Base-by-base conservation (phyloP, 1,140 invertebrate genomes). In the Cardiocondyla obscurior region DNA sequence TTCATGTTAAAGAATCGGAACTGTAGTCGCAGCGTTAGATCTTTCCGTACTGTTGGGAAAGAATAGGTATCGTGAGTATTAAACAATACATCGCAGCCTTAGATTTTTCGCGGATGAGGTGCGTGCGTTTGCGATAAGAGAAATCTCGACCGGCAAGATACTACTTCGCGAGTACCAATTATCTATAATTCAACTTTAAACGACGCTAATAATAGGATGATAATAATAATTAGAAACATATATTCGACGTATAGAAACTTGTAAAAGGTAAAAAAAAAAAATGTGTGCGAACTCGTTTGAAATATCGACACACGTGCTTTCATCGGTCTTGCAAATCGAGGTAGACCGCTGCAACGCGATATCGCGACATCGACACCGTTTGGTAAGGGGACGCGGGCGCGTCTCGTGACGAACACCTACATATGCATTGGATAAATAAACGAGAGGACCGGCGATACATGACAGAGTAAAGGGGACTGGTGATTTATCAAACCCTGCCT, bases 1-100 rank as follows among this genome's bases (percentile, higher is more conserved):
- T 97, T 96, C 96, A 97, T 97, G 96, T 97, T 97, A 97, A 97
- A 97, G 96, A 98, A 97, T 96, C 97, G 96, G 96, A 97, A 97
- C 95, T 97, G 96, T 95, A 97, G 96, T 95, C 97, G 96, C 96
- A 97, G 96, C 95, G 96, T 97, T 96, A 97, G 96, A 95, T 97
- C 97, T 97, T 97, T 97, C 96, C 97, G 97, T 97, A 97, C 97
- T 98, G 97, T 95, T 96, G 93, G 90, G 92, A 93, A 94, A 94
- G 91, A 93, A 92, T 92, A 92, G 88, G 81, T 83, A 74, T 86
- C 87, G 81, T 84, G 82, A 91, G 81, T 87, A 82, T 46, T 46
- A 67, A 22, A 72, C 44, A 42, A n/a, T 57, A 85, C 28, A 65
- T 86, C 67, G 86, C 58, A 82, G 89, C 84, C 74, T 83, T 16